phyloP scores from a whole-genome alignment of 2,797 vertebrate species.

The Peromyscus aztecus region DNA sequence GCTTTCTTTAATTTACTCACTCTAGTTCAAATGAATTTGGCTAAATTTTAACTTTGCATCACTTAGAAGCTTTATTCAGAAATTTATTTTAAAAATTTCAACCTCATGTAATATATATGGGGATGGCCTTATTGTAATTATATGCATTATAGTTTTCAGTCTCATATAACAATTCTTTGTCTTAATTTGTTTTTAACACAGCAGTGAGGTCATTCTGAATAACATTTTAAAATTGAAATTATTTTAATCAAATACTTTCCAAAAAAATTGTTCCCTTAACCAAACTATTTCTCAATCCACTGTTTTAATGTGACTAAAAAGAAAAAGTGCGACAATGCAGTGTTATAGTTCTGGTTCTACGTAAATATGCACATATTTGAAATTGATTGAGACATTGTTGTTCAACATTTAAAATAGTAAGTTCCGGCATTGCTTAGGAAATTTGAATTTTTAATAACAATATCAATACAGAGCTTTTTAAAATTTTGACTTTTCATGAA shows the following conservation, averaged over 20 bases:
- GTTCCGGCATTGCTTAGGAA: background rate
- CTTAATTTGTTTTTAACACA: background rate
- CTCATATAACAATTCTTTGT: background rate
- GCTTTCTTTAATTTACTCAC: background rate
- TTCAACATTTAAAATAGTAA: background rate
- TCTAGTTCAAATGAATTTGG: background rate
- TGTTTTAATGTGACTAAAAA: background rate
- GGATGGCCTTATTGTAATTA: background rate
- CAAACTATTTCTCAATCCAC: background rate
- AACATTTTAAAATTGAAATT: background rate
- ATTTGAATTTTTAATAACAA: background rate
- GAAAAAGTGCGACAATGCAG: background rate
- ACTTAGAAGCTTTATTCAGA: background rate
- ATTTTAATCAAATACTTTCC: background rate
- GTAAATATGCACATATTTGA: background rate
- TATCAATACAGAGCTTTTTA: background rate
- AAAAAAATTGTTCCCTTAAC: background rate
- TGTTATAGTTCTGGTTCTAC: background rate
- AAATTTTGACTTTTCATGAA: background rate
- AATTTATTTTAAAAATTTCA: background rate
- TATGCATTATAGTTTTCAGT: background rate
- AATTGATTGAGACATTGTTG: background rate
- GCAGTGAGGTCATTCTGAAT: background rate
- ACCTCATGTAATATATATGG: background rate
- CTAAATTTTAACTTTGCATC: background rate